Conservation (phyloP, 1,140 invertebrate species). For the Listronotus bonariensis region DNA sequence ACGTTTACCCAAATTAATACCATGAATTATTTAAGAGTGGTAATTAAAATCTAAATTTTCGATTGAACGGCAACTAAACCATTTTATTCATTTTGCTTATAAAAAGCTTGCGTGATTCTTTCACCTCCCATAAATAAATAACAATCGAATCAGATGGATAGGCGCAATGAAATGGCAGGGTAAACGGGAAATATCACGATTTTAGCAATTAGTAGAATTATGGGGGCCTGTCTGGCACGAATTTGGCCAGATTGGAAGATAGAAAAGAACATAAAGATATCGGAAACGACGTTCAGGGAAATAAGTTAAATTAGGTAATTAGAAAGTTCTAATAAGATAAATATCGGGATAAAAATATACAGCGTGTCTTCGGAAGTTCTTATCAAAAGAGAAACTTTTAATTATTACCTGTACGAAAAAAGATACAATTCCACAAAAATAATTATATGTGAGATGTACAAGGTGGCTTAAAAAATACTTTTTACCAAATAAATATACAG, state of each 20-base stretch:
- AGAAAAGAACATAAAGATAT: slow-evolving; percentile 11
- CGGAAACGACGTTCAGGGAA: neutral
- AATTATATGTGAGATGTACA: no score
- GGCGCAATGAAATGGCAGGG: slow-evolving; percentile 14
- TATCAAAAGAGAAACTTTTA: no score
- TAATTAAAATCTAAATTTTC: no score
- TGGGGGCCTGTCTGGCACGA: slow-evolving; percentile 4
- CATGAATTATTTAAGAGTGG: no score
- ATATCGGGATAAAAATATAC: neutral
- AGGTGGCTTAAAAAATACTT: no score
- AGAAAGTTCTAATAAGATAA: neutral
- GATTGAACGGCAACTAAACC: no score
- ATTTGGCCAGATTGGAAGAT: neutral
- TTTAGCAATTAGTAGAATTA: slow-evolving; percentile 12
- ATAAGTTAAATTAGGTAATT: slow-evolving; percentile 4
- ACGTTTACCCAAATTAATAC: no score
- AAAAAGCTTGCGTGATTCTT: slow-evolving; percentile 10
- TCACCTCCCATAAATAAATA: slow-evolving; percentile 24
- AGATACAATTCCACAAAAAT: no score
- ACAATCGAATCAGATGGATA: slow-evolving; percentile 4
- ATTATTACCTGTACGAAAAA: no score
- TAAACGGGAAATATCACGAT: slow-evolving; percentile 4
- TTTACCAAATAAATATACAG: no score
- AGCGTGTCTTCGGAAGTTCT: no score
- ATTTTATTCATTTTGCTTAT: no score